Evolutionary conservation across 2,113 vertebrate species (phyloP).

Genomic region (Xenopus borealis): DNA sequence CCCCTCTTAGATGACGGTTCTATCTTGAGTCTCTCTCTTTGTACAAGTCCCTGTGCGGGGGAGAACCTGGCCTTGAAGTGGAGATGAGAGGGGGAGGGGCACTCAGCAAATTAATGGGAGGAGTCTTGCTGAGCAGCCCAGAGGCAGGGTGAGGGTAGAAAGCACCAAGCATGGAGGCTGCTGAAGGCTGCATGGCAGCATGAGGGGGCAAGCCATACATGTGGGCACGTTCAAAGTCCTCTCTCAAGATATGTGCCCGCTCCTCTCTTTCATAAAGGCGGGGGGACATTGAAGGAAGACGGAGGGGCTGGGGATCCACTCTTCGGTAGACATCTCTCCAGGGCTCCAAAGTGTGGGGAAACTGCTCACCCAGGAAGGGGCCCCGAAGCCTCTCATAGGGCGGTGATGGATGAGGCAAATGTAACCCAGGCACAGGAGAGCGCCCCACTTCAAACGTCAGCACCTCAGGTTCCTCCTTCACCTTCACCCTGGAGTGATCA

Average conservation of each 20-base stretch:
- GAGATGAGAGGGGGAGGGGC: slow-evolving; percentile 81
- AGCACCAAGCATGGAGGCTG: slow-evolving; percentile 50
- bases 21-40: slow-evolving; percentile 83
- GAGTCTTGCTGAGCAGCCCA: slow-evolving; percentile 67
- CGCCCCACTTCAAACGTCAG: slow-evolving; percentile 60
- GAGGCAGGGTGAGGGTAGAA: slow-evolving; percentile 61
- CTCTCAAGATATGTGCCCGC: slow-evolving; percentile 72
- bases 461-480: slow-evolving; percentile 76
- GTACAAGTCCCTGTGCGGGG: slow-evolving; percentile 63
- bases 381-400: slow-evolving; percentile 26
- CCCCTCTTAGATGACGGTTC: neutral
- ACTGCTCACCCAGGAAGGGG: slow-evolving; percentile 21
- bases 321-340: slow-evolving; percentile 69
- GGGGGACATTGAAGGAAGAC: slow-evolving; percentile 70
- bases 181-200: slow-evolving; percentile 20
- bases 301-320: slow-evolving; percentile 59
- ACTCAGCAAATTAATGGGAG: slow-evolving; percentile 66
- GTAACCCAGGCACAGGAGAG: slow-evolving; percentile 53
- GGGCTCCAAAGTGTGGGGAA: slow-evolving; percentile 61
- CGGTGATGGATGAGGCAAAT: slow-evolving; percentile 15
- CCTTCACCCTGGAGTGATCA: slow-evolving; percentile 59
- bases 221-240: slow-evolving; percentile 74
- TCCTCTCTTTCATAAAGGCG: slow-evolving; percentile 61
- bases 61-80: slow-evolving; percentile 72
- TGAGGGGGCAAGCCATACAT: slow-evolving; percentile 70